Base-by-base conservation (phyloP, 1,140 invertebrate species). In the Cardiocondyla obscurior region DNA sequence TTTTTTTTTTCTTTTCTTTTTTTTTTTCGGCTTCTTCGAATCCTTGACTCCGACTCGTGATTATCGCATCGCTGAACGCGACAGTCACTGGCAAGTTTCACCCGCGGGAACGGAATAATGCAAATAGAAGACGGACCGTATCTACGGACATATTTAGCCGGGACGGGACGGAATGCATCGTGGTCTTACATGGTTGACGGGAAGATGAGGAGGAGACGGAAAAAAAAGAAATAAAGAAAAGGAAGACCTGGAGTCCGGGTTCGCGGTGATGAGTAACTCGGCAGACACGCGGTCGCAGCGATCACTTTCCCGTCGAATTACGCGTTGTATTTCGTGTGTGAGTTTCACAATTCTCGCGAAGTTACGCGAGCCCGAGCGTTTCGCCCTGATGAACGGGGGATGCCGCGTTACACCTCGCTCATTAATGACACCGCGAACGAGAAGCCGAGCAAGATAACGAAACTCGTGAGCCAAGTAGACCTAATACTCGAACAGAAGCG, bases 241-340 rank as follows among this genome's bases (percentile, higher is more conserved):
- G n/a, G n/a, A n/a, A n/a, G n/a, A n/a, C n/a, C n/a, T n/a, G n/a
- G n/a, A n/a, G n/a, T n/a, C n/a, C n/a, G n/a, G n/a, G n/a, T 16
- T 8, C 5, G 7, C 30, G 57, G 30, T 44, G 73, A 79, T 79
- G 62, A 69, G 62, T 79, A 79, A 79, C 69, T 55, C 46, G 22
- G 33, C 10, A 42, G 30, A 53, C 25, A 69, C 16, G 74, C 60
- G 16, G 22, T 51, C 12, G 57, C 57, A 44, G 46, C 33, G 30
- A 10, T 67, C 74, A 51, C 74, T 79, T 79, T 79, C 74, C 22
- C 46, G n/a, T n/a, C n/a, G 51, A 69, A 51, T 64, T 76, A 42
- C 60, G 22, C 19, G 46, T 8, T 36, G n/a, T 36, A 57, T 65
- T 51, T 10, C 60, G 44, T 8, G n/a, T 19, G 8, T 19, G n/a